Evolutionary conservation across 2,888 invertebrate species (phyloP), one percentile per base, ranked within the genome.

Genomic region (Acleris literana): DNA sequence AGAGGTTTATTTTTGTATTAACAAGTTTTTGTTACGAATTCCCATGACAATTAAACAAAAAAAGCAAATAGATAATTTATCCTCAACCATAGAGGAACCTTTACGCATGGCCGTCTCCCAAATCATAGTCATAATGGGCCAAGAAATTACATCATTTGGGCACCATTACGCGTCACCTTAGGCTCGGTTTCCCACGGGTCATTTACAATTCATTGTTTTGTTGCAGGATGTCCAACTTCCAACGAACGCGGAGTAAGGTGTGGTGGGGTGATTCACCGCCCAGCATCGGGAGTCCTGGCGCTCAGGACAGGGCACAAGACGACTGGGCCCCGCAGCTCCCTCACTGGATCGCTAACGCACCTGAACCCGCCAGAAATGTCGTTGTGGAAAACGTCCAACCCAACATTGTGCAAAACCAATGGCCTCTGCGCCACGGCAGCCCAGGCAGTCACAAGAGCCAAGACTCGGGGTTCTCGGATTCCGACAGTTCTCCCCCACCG

Each of bases 381-480:
- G 88, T 85, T 73, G 80, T 76, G 9, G 87, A 90, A 70, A 87
- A 89, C 73, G 79, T 90, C 75, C 84, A 81, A 72, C 85, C 85
- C 25, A 80, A 83, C 69, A 81, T 83, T 72, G 81, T 78, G 67
- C 90, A 80, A 65, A 86, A 90, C 73, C 89, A 85, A 70, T 93
- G 93, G 93, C 92, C 92, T 43, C 82, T 90, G 29, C 83, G 93
- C 22, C 92, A 88, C 68, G 93, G 90, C 76, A 94, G 92, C 78
- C 94, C 90, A 71, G 94, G 87, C 33, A 95, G 95, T 81, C 95
- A 95, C 70, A 95, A 95, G 69, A 96, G 96, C 77, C 96, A 96
- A 84, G 96, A 96, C 84, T 96, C 96, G 0, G 96, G 96, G 1
- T 96, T 96, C 84, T 96, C 96, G 0, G 96, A 96, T 77, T 95